Evolutionary conservation across 2,888 invertebrate species (phyloP).

Genomic region (Syrista parreyssii): DNA sequence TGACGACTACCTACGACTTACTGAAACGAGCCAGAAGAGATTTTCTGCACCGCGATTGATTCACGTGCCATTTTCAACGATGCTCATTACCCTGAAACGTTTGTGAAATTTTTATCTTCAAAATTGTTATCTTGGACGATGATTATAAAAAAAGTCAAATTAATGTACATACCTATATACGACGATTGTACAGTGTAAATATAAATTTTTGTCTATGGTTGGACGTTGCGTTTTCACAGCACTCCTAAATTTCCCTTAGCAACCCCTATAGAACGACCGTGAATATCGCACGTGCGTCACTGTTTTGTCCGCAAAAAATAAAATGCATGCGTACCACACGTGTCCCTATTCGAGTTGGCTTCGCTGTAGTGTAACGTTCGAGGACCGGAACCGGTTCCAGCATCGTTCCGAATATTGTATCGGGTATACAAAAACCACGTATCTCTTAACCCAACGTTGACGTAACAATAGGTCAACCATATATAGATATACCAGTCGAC

Average conservation of each 20-base stretch:
- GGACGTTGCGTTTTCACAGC: not conserved
- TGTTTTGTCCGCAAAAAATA: not conserved
- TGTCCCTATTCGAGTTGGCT: constrained; percentile 44
- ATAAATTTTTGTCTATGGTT: not conserved
- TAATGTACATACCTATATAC: not conserved
- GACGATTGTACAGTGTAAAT: not conserved
- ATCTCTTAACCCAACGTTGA: not conserved
- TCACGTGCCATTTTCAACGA: not conserved
- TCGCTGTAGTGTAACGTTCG: constrained; percentile 28
- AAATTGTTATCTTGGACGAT: not conserved
- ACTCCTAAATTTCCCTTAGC: not conserved
- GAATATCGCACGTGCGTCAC: not conserved
- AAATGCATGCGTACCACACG: constrained; percentile 31
- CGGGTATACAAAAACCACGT: not conserved
- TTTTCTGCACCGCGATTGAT: not conserved
- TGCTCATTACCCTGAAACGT: not conserved
- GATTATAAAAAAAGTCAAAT: not conserved
- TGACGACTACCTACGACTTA: not conserved
- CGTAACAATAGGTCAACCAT: not conserved
- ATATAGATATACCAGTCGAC: not conserved
- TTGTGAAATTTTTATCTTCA: not conserved
- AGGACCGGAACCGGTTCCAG: not conserved
- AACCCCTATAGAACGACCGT: not conserved
- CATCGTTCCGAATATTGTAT: not conserved
- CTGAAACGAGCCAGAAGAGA: not conserved